Evolutionary conservation across 2,797 vertebrate species (phyloP), one percentile per base, ranked within the genome.

Genomic region (Peromyscus nudipes): DNA sequence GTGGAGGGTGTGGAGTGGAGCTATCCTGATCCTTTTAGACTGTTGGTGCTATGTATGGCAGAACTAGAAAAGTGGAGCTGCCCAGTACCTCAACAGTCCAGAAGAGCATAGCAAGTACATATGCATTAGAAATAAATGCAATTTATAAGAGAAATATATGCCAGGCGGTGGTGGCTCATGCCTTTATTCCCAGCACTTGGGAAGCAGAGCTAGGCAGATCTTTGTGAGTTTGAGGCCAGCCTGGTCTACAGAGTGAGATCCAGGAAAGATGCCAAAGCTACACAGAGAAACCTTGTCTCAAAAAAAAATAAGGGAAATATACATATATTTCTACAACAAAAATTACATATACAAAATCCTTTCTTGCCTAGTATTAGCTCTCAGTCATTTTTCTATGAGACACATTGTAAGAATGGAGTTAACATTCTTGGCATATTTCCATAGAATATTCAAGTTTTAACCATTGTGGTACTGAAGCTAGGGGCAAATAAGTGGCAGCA

Each of bases 121-220:
- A 89, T 91, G 75, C 29, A n/a, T 76, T 92, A 90, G 2, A 95
- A 92, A 93, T 76, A 55, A 86, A 67, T 34, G 1, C 29, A 79
- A 62, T 37, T 11, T 69, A 0, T 80, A 80, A 90, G 0, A 11
- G 25, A 55, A 55, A n/a, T 57, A 89, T 71, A 31, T 29, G 49
- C 49, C 49, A 14, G 12, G 49, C 49, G 2, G 49, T 52, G 49
- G 49, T 52, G 49, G 49, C 49, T 13, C 11, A 52, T 14, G 49
- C 49, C 49, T 52, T 52, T 13, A 52, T 13, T 52, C 12, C 49
- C 49, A 52, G 49, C 49, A 52, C 49, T 52, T 52, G 11, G 49
- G 49, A 52, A 52, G 11, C 1, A 14, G 49, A 52, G 49, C 12
- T 11, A 52, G 49, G 49, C 13, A 52, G 12, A 52, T 52, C 49